Conservation (phyloP, 2,888 invertebrate genomes). For the Nesidiocoris tenuis region DNA sequence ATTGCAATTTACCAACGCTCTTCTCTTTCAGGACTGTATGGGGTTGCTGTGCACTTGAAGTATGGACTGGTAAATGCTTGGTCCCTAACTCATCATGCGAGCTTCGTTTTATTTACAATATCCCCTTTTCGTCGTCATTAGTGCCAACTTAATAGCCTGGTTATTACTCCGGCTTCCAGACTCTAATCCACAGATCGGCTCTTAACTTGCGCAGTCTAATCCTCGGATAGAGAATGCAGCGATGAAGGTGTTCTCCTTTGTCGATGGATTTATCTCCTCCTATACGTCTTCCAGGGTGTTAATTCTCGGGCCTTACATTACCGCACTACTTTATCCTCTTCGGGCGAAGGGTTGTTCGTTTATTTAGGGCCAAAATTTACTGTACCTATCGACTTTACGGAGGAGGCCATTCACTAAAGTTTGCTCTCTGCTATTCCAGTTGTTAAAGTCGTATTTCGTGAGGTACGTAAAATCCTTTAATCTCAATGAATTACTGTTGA, state of each 20-base stretch:
- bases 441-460: background rate
- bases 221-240: slow-evolving; percentile 22
- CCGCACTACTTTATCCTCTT: slow-evolving; percentile 3
- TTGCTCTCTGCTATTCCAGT: background rate
- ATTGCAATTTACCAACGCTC: too few relatives aligned
- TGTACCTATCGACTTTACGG: slow-evolving; percentile 1
- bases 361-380: slow-evolving; percentile 5
- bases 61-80: too few relatives aligned
- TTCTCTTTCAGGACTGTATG: too few relatives aligned
- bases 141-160: slow-evolving; percentile 19
- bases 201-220: slow-evolving; percentile 18
- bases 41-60: too few relatives aligned
- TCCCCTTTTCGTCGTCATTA: slow-evolving; percentile 18
- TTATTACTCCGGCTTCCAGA: slow-evolving; percentile 22
- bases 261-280: background rate
- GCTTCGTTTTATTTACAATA: slow-evolving; percentile 11
- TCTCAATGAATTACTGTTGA: too few relatives aligned
- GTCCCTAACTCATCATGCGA: background rate
- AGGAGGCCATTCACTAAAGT: background rate
- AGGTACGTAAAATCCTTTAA: background rate
- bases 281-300: slow-evolving; percentile 1
- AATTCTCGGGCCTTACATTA: background rate
- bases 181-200: too few relatives aligned
- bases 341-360: slow-evolving; percentile 4
- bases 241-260: slow-evolving; percentile 13